Evolutionary conservation across 2,797 vertebrate species (phyloP), one percentile per base, ranked within the genome.

Genomic region (Rhinoraja longicauda): DNA sequence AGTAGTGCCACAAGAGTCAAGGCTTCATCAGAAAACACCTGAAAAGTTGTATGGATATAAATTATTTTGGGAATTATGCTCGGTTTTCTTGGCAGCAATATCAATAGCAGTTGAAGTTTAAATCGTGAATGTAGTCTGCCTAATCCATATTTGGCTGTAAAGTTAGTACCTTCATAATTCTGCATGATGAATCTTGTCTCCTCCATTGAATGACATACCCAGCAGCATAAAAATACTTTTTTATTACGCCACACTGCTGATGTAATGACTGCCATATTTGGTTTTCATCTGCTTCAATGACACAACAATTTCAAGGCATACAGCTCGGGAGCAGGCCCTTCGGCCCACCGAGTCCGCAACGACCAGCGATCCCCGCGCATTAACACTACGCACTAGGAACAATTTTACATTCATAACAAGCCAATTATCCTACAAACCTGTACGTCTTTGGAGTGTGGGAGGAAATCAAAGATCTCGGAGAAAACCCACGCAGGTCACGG

Each of bases 111-210:
- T 59, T 57, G 1, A 57, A 84, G 81, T 84, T 84, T 57, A 84
- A n/a, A 84, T 84, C 53, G n/a, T 9, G 81, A 84, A 57, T 15
- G n/a, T 24, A 4, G 29, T 84, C 81, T 84, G 29, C 57, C 81
- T 57, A 15, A 53, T 0, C 81, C 81, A 59, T 59, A 59, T 26
- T 29, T 59, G 53, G 81, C n/a, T 29, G 84, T 59, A 84, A 84
- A 59, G 2, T 84, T 59, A 84, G 26, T 7, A 13, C 24, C 26
- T 84, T 24, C 53, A 29, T 59, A 84, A 84, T 84, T 59, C 53
- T 29, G 53, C 59, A 59, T 84, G 81, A 84, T 84, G 81, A 84
- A 84, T 84, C 53, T 84, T 84, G 59, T n/a, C 53, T 10, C 53
- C 0, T 59, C 57, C 24, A n/a, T 53, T 84, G 81, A 9, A 59